Evolutionary conservation across 2,888 invertebrate genomes (phyloP).

Genomic region (Antheraea assamensis): DNA sequence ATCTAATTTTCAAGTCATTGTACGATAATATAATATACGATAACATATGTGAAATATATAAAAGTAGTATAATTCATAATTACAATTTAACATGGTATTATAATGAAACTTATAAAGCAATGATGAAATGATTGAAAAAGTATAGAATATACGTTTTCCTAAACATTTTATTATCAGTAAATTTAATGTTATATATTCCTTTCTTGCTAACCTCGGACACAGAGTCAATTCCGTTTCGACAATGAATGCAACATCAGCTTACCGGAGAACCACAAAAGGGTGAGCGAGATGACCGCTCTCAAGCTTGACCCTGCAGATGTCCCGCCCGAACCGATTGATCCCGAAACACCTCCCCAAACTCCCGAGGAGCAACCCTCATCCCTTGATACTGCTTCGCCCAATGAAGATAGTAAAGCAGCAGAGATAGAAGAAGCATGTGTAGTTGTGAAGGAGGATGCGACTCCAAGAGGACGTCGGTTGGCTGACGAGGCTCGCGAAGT

Average conservation of each 20-base stretch:
- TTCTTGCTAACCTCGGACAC: slow-evolving; percentile 75
- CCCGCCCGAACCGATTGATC: slow-evolving; percentile 32
- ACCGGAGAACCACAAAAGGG: slow-evolving; percentile 99
- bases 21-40: not conserved
- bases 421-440: slow-evolving; percentile 67
- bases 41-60: not conserved
- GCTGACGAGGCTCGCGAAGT: slow-evolving; percentile 78
- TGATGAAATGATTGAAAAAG: not conserved
- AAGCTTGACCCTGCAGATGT: slow-evolving; percentile 50
- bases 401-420: slow-evolving; percentile 58
- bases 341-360: slow-evolving; percentile 45
- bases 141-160: not conserved
- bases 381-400: slow-evolving; percentile 55
- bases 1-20: not conserved
- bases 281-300: slow-evolving; percentile 85
- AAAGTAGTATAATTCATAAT: not conserved
- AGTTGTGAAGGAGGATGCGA: slow-evolving; percentile 75
- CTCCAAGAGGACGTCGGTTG: slow-evolving; percentile 69
- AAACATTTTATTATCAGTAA: slow-evolving; percentile 23
- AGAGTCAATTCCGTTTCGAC: slow-evolving; percentile 99
- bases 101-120: not conserved
- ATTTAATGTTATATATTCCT: slow-evolving; percentile 44
- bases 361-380: slow-evolving; percentile 42
- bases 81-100: not conserved
- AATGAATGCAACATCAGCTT: slow-evolving; percentile 99